Conservation (phyloP, 2,113 vertebrate genomes). For the Coptodon bakossiorum region DNA sequence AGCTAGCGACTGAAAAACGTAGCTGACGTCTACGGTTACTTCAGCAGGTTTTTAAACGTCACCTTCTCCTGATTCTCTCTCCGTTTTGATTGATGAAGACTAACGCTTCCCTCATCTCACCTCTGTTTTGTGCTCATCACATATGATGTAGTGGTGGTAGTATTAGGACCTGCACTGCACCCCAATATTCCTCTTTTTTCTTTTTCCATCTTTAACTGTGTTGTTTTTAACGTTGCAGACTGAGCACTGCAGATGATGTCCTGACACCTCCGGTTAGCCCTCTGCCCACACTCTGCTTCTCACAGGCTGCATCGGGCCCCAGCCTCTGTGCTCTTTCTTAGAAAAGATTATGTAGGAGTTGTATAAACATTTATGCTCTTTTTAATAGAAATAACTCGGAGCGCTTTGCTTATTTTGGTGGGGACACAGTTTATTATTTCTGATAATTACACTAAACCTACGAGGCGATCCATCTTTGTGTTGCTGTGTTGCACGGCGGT, state of each 20-base stretch:
- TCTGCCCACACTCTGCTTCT: slow-evolving; percentile 1
- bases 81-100: neutral
- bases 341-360: neutral
- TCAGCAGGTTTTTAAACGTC: neutral
- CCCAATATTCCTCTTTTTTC: neutral
- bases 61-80: accelerated
- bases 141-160: neutral
- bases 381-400: neutral
- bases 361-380: neutral
- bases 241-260: neutral
- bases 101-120: neutral
- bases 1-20: neutral
- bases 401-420: neutral
- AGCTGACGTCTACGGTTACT: neutral
- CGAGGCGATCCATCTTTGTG: neutral
- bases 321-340: neutral
- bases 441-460: neutral
- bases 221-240: neutral
- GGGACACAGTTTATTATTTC: neutral
- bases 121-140: neutral
- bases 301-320: neutral
- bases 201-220: neutral
- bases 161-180: neutral
- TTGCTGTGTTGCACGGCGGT: neutral
- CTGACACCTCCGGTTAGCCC: slow-evolving; percentile 10